Percentiles rank a stretch among this genome's conserved stretches.
Evolutionary conservation across 2,113 vertebrate species (phyloP).

Genomic region (Plectropomus leopardus): DNA sequence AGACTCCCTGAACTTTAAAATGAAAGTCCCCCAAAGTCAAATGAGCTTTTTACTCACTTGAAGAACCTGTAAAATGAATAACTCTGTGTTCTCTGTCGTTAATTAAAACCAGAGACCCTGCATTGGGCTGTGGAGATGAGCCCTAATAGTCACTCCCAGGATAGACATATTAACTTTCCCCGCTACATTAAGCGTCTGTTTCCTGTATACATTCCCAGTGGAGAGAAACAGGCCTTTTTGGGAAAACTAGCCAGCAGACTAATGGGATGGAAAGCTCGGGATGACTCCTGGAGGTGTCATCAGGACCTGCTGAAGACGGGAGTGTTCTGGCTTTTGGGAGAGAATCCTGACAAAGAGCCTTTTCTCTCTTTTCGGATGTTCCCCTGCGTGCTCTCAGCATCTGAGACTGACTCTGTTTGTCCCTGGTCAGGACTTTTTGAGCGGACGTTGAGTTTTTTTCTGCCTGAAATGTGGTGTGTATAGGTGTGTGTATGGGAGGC

Average conservation of each 20-base stretch:
- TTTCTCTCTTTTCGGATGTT: conserved; percentile 59
- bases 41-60: conserved; percentile 18
- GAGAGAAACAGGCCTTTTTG: conserved; percentile 35
- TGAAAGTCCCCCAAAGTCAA: conserved; percentile 22
- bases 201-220: conserved; percentile 63
- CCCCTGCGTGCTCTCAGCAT: conserved; percentile 45
- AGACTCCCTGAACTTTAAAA: conserved; percentile 6
- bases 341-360: conserved; percentile 59
- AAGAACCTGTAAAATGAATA: conserved; percentile 33
- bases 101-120: conserved; percentile 53
- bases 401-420: conserved; percentile 38
- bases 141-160: conserved; percentile 42
- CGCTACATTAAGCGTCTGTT: conserved; percentile 61
- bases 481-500: conserved; percentile 9
- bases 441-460: conserved; percentile 26
- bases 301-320: conserved; percentile 47
- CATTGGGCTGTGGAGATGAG: conserved; percentile 42
- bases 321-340: conserved; percentile 12
- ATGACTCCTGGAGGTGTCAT: conserved; percentile 65
- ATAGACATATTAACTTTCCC: conserved; percentile 59
- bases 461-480: conserved; percentile 30
- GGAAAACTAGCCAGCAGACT: conserved; percentile 9
- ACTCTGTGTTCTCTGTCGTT: conserved; percentile 18
- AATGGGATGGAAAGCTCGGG: conserved; percentile 41
- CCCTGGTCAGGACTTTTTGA: conserved; percentile 28